Evolutionary conservation across 2,888 invertebrate genomes (phyloP).

Genomic region (Helicoverpa assulta): DNA sequence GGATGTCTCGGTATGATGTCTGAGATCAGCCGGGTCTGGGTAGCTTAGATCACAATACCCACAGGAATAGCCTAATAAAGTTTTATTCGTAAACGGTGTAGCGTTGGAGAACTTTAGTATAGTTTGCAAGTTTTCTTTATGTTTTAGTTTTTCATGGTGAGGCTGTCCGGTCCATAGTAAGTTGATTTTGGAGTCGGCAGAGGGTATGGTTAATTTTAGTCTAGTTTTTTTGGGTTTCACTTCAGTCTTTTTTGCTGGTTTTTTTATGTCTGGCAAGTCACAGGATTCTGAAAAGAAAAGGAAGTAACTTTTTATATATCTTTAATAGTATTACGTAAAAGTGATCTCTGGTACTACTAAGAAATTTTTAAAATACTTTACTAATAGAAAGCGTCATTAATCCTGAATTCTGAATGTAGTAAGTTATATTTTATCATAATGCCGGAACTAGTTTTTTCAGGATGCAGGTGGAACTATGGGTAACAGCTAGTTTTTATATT

Average conservation of each 20-base stretch:
- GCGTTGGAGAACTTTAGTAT: slow-evolving; percentile 80
- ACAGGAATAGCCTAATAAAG: slow-evolving; percentile 77
- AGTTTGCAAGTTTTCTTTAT: slow-evolving; percentile 76
- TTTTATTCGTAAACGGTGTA: slow-evolving; percentile 80
- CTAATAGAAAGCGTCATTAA: no score
- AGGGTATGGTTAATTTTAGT: slow-evolving; percentile 61
- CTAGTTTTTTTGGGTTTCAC: slow-evolving; percentile 52
- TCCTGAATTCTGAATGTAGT: no score
- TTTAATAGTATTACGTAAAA: no score
- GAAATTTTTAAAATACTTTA: no score
- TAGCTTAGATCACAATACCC: slow-evolving; percentile 77
- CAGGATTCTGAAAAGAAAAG: slow-evolving; percentile 65
- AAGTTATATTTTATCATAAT: no score
- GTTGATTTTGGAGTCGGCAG: slow-evolving; percentile 60
- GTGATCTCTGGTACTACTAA: no score
- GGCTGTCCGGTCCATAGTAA: slow-evolving; percentile 66
- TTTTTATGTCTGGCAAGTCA: slow-evolving; percentile 61
- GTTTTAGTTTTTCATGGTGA: slow-evolving; percentile 73
- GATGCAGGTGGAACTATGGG: no score
- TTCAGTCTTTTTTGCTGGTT: slow-evolving; percentile 52
- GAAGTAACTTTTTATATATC: not conserved
- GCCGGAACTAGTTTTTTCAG: no score
- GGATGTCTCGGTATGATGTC: slow-evolving; percentile 66
- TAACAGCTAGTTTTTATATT: no score
- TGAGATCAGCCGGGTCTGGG: slow-evolving; percentile 78